Evolutionary conservation across 2,797 vertebrate species (phyloP).

Genomic region (Champsocephalus esox): DNA sequence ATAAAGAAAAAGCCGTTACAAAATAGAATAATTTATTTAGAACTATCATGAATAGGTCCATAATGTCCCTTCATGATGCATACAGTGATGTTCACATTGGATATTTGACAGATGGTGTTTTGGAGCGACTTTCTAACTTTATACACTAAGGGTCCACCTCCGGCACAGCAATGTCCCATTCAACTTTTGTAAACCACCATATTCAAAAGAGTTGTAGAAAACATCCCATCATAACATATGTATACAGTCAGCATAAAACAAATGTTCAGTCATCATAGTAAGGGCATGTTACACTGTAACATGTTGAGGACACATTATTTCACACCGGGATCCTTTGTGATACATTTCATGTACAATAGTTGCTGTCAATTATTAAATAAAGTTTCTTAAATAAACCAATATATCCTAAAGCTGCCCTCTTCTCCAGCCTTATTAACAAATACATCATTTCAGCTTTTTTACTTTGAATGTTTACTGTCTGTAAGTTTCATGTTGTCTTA

Average conservation of each 20-base stretch:
- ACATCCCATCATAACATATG: conserved; percentile 59
- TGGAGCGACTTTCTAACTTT: conserved; percentile 58
- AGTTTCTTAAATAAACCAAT: conserved; percentile 27
- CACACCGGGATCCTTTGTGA: conserved; percentile 27
- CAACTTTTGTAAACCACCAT: conserved; percentile 65
- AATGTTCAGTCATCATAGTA: conserved; percentile 49
- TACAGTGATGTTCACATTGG: conserved; percentile 79
- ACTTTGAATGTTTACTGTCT: neutral
- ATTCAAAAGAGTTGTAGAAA: conserved; percentile 69
- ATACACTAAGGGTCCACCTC: conserved; percentile 59
- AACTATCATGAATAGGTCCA: conserved; percentile 77
- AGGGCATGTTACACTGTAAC: conserved; percentile 50
- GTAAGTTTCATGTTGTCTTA: neutral
- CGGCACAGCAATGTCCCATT: conserved; percentile 64
- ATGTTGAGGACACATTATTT: conserved; percentile 41
- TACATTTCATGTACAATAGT: conserved; percentile 38
- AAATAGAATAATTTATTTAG: conserved; percentile 87
- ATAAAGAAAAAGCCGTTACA: conserved; percentile 68
- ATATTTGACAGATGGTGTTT: conserved; percentile 74
- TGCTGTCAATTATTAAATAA: conserved; percentile 26
- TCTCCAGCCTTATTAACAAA: conserved; percentile 17
- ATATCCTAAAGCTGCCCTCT: conserved; percentile 12
- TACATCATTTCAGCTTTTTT: conserved; percentile 10
- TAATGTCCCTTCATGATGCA: conserved; percentile 69
- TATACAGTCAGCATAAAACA: conserved; percentile 47